Percentiles rank a stretch among this genome's conserved stretches.
Evolutionary conservation across 2,113 vertebrate genomes (phyloP).

Genomic region (Poicephalus meyeri): DNA sequence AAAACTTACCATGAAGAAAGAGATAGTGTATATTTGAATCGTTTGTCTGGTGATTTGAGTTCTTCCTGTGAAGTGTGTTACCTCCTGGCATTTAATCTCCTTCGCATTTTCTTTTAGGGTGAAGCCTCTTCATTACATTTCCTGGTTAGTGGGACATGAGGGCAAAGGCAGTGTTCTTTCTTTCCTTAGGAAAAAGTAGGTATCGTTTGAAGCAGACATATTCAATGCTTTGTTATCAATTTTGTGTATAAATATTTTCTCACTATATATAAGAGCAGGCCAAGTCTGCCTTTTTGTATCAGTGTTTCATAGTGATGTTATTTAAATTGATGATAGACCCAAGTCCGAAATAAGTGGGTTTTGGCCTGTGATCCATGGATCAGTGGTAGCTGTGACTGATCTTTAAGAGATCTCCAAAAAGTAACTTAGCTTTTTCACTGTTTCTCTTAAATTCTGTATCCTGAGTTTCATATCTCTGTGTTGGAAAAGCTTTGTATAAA

Average conservation of each 20-base stretch:
- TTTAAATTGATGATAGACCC: background rate
- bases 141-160: conserved; percentile 96
- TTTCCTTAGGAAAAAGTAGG: conserved; percentile 91
- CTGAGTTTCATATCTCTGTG: background rate
- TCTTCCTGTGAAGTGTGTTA: background rate
- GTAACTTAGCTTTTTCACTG: background rate
- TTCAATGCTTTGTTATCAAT: background rate
- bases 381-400: background rate
- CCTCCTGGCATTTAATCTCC: background rate
- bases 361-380: background rate
- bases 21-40: background rate
- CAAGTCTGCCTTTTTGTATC: background rate
- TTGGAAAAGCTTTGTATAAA: background rate
- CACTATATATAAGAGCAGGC: background rate
- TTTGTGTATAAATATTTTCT: background rate
- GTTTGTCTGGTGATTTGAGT: background rate
- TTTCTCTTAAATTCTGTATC: background rate
- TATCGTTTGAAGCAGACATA: background rate
- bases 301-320: background rate
- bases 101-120: conserved; percentile 77
- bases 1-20: conserved; percentile 2
- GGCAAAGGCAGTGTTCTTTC: conserved; percentile 94
- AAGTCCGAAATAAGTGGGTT: background rate
- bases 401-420: background rate
- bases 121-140: conserved; percentile 96